Base-by-base conservation (phyloP, 2,113 vertebrate species). In the Alosa alosa region DNA sequence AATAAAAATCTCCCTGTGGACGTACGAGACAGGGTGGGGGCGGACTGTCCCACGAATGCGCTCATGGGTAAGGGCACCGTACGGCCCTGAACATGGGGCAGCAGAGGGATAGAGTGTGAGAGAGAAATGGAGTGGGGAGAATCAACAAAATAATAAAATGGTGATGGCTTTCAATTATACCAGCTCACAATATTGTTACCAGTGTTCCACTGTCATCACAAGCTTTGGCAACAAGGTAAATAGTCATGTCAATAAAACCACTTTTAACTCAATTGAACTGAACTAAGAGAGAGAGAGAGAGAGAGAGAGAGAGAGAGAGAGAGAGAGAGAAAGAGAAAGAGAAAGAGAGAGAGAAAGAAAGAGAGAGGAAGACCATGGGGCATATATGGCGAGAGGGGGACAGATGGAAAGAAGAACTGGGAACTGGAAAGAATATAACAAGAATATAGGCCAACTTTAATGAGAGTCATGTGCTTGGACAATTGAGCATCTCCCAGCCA, bases 21-120 rank as follows among this genome's bases (percentile, higher is more conserved):
- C 91, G 92, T 94, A 92, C 88, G 87, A 94, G 92, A 89, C 87
- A 75, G 75, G 91, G 86, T 36, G 68, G 72, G 72, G 25, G 90
- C 93, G 94, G 94, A 94, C 92, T 92, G 89, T 85, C 86, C 86
- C 89, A 95, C 92, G 93, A 94, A 93, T 92, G 93, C 91, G 92
- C 91, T 92, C 92, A 92, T 90, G 92, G 92, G 88, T 92, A 91
- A 92, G 94, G 93, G 92, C 91, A 92, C 92, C 92, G 75, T 87
- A 78, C 82, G 91, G 9, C 88, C 90, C 89, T 72, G n/a, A 72
- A 10, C 8, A 13, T 18, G 72, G 39, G 31, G 13, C 4, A 1
- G 36, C 1, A 36, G 45, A 44, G 13, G 55, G 44, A 25, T 7
- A 81, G 20, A 81, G 22, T 45, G 41, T 50, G 52, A 91, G 83